Conservation (phyloP, 2,888 invertebrate species). For the Xylota sylvarum region DNA sequence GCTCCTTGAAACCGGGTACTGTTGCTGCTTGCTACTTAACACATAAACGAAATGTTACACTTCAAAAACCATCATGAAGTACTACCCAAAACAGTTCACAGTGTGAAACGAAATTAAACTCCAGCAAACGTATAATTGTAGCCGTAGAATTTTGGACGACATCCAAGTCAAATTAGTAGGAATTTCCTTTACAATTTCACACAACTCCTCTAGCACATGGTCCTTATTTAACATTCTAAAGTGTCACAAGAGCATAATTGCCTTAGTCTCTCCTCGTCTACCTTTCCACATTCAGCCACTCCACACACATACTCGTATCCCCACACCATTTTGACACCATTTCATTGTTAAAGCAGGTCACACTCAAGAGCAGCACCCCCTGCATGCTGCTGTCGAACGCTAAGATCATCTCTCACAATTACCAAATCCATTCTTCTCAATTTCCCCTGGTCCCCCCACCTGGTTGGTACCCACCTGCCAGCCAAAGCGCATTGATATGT, state of each 20-base stretch:
- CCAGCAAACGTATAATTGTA: too few species aligned
- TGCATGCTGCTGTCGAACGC: constrained; percentile 26
- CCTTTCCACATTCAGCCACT: neutral
- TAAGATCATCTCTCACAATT: constrained; percentile 69
- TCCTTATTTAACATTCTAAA: neutral
- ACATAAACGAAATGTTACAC: too few species aligned
- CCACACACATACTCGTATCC: neutral
- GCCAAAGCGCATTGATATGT: constrained; percentile 40
- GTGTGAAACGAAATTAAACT: too few species aligned
- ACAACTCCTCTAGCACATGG: neutral
- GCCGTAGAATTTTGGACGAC: neutral
- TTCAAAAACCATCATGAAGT: too few species aligned
- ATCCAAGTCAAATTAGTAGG: neutral
- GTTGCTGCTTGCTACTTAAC: too few species aligned
- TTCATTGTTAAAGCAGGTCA: constrained; percentile 57
- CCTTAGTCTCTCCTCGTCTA: constrained; percentile 14
- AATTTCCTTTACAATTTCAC: neutral
- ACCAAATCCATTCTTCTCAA: constrained; percentile 64
- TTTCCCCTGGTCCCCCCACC: constrained; percentile 9
- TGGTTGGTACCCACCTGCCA: neutral
- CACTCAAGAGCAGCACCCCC: constrained; percentile 19
- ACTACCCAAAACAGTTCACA: too few species aligned
- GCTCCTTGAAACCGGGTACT: too few species aligned
- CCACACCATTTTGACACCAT: constrained; percentile 53
- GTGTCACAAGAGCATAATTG: constrained; percentile 25